phyloP scores from a whole-genome alignment of 2,888 invertebrate genomes.

The Catocala nupta region DNA sequence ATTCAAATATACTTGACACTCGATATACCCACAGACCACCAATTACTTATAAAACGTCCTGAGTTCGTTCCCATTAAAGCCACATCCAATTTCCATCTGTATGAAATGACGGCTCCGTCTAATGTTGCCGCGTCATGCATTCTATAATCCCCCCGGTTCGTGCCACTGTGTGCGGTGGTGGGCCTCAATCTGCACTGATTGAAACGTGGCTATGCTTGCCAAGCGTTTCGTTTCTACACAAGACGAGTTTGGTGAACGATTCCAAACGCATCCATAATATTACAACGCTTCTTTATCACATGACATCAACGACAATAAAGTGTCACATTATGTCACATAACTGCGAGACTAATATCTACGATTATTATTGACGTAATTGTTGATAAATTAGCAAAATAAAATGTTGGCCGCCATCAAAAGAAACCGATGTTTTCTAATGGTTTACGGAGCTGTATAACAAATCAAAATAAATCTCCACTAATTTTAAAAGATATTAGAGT shows the following conservation, averaged over 20 bases:
- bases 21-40: conserved; percentile 43
- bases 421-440: conserved; percentile 16
- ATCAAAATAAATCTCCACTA: conserved; percentile 23
- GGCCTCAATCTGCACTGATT: conserved; percentile 80
- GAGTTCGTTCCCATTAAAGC: conserved; percentile 66
- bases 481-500: conserved; percentile 15
- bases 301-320: background rate
- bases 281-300: conserved; percentile 4
- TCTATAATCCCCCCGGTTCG: conserved; percentile 67
- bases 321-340: background rate
- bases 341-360: conserved; percentile 1
- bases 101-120: conserved; percentile 70
- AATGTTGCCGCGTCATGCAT: conserved; percentile 82
- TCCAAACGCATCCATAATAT: conserved; percentile 28
- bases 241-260: conserved; percentile 33
- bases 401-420: conserved; percentile 22
- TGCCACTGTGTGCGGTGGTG: conserved; percentile 56
- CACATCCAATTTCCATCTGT: conserved; percentile 75
- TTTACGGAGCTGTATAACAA: conserved; percentile 13
- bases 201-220: conserved; percentile 76
- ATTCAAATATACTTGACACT: conserved; percentile 37
- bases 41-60: conserved; percentile 65
- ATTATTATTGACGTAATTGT: conserved; percentile 17
- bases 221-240: conserved; percentile 64
- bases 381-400: conserved; percentile 19